Evolutionary conservation across 2,888 invertebrate genomes (phyloP).

Genomic region (Protonemura montana): DNA sequence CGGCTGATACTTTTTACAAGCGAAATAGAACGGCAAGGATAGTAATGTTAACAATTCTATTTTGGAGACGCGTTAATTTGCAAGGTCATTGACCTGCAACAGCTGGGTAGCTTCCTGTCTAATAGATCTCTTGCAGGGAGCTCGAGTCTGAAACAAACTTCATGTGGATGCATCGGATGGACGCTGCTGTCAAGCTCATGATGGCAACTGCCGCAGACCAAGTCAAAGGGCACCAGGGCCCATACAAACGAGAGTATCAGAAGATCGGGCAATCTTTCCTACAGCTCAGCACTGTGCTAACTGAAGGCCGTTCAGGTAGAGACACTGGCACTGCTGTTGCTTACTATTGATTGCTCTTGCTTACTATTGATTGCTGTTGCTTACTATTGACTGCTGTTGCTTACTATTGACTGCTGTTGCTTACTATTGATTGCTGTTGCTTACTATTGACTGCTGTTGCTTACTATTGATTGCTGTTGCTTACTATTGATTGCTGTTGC

Average conservation of each 20-base stretch:
- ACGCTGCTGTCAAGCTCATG: slow-evolving; percentile 84
- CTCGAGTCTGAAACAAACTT: slow-evolving; percentile 83
- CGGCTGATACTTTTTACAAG: too few relatives aligned
- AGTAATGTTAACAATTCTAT: too few relatives aligned
- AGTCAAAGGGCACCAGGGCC: slow-evolving; percentile 83
- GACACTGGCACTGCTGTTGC: too few relatives aligned
- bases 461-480: not conserved
- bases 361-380: slow-evolving; percentile 41
- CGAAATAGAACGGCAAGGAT: too few relatives aligned
- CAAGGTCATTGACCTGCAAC: too few relatives aligned
- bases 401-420: slow-evolving; percentile 41
- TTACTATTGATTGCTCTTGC: not conserved
- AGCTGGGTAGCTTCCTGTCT: too few relatives aligned
- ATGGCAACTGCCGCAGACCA: slow-evolving; percentile 83
- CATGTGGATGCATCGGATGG: slow-evolving; percentile 84
- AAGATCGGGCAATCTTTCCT: slow-evolving; percentile 89
- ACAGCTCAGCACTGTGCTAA: slow-evolving; percentile 52
- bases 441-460: slow-evolving; percentile 41
- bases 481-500: slow-evolving; percentile 41
- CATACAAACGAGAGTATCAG: slow-evolving; percentile 89
- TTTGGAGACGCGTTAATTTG: too few relatives aligned
- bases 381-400: not conserved
- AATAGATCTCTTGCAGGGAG: slow-evolving; percentile 61
- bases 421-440: not conserved
- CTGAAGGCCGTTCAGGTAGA: not conserved